A percentile compares a stretch with the other conserved stretches of the same genome.
Conservation (phyloP, 2,888 invertebrate genomes). For the Neocrepidodera transversa region DNA sequence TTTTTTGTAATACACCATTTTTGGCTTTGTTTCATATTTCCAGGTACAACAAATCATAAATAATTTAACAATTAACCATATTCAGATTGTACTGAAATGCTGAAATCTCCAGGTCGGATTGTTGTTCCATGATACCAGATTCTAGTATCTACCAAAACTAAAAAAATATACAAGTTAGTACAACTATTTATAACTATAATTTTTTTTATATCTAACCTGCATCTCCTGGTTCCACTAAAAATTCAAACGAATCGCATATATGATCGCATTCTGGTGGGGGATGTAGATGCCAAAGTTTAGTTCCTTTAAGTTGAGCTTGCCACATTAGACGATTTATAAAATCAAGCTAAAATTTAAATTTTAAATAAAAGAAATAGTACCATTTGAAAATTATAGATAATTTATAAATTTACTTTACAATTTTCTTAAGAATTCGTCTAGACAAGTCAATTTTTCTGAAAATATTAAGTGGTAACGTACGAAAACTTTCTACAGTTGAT, state of each 20-base stretch:
- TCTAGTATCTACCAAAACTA: slow-evolving; percentile 86
- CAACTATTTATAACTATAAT: slow-evolving; percentile 14
- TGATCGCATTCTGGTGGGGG: slow-evolving; percentile 89
- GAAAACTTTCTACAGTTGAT: too few relatives aligned
- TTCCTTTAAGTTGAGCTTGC: slow-evolving; percentile 90
- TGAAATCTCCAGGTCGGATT: slow-evolving; percentile 81
- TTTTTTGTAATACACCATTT: slow-evolving; percentile 2
- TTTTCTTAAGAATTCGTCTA: too few relatives aligned
- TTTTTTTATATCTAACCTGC: slow-evolving; percentile 66
- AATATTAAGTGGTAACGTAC: too few relatives aligned
- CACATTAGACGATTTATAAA: slow-evolving; percentile 91
- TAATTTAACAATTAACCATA: slow-evolving; percentile 71
- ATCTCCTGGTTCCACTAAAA: slow-evolving; percentile 85
- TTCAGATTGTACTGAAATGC: slow-evolving; percentile 89
- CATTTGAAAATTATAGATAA: too few relatives aligned
- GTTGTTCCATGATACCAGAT: slow-evolving; percentile 91
- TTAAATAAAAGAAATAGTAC: not conserved
- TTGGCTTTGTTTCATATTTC: slow-evolving; percentile 20
- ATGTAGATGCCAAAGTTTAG: slow-evolving; percentile 83
- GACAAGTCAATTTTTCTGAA: too few relatives aligned
- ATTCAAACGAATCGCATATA: slow-evolving; percentile 75
- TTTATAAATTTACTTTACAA: too few relatives aligned
- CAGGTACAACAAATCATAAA: slow-evolving; percentile 15
- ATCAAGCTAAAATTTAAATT: slow-evolving; percentile 72
- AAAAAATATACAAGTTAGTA: slow-evolving; percentile 47